Base-by-base conservation (phyloP, 2,888 invertebrate species). In the Microplitis manilae region DNA sequence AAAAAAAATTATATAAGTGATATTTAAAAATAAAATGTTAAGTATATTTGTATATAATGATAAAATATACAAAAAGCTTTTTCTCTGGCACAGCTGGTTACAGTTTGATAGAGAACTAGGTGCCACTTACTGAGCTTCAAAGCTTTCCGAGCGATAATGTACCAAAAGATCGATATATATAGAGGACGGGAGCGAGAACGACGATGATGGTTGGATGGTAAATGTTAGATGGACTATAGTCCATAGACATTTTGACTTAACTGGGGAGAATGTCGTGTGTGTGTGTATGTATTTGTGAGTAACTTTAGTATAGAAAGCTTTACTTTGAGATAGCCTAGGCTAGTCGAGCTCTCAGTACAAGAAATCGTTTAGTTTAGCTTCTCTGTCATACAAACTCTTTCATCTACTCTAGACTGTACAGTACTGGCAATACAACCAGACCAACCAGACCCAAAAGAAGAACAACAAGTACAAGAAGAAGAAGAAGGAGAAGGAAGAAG, bases 51-150 rank as follows among this genome's bases (percentile, higher is more conserved):
- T 30, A 30, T 30, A 80, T 83, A 75, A 73, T 74, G 79, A 84
- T 86, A 83, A 86, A 86, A 86, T 86, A 86, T 86, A 84, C 30
- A 30, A 30, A 30, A 86, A 86, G 81, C 84, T 80, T 81, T 77
- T 81, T 83, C 81, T 83, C 81, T 76, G 82, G 82, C 82, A 82
- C 85, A 85, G 85, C 83, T 85, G 82, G 85, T 81, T 83, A 77
- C 82, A 85, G 85, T 86, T 86, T 84, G 83, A 86, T 84, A 84
- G 82, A 82, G 84, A 81, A 30, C 30, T 30, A 30, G 30, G 30
- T 30, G 30, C 30, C 30, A 30, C 30, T 30, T 30, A 30, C 30
- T 30, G 30, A 30, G 30, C 80, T 81, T 82, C 79, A 79, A 74
- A 75, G 71, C 69, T 75, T 77, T 79, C 68, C 30, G 30, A 30